Evolutionary conservation across 2,113 vertebrate genomes (phyloP).

Genomic region (Micronisus gabar): DNA sequence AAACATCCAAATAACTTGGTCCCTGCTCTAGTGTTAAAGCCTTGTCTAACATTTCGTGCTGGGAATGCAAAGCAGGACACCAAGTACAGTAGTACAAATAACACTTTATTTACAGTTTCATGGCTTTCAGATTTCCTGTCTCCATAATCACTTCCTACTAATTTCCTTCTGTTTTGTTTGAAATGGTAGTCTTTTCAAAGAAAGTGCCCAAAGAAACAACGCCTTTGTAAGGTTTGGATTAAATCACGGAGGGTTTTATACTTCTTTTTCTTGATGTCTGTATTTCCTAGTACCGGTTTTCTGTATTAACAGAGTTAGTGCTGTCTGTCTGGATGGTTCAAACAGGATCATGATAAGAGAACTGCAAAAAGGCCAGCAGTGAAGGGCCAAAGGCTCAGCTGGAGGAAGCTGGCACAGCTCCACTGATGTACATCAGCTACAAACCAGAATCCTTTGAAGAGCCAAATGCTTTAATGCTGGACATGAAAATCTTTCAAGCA

Average conservation of each 20-base stretch:
- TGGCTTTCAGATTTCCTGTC: constrained; percentile 66
- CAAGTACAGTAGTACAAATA: constrained; percentile 62
- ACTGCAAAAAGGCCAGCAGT: constrained; percentile 43
- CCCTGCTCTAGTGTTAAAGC: constrained; percentile 17
- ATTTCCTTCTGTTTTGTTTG: constrained; percentile 61
- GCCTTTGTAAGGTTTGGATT: constrained; percentile 63
- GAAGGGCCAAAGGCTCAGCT: constrained; percentile 5
- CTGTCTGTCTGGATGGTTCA: constrained; percentile 48
- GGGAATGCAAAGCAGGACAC: constrained; percentile 60
- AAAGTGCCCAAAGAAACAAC: constrained; percentile 55
- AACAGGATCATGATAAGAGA: constrained; percentile 52
- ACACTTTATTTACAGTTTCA: constrained; percentile 62
- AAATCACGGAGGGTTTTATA: constrained; percentile 47
- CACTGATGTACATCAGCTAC: constrained; percentile 11
- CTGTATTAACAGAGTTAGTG: constrained; percentile 44
- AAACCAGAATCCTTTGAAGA: neutral
- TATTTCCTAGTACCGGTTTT: constrained; percentile 42
- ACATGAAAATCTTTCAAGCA: neutral
- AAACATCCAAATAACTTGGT: constrained; percentile 7
- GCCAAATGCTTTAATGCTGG: neutral
- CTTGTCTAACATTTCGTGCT: constrained; percentile 66
- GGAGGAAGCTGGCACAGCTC: constrained; percentile 53
- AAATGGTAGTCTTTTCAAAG: constrained; percentile 61
- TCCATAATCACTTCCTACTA: constrained; percentile 58
- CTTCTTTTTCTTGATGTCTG: constrained; percentile 53